Evolutionary conservation across 92 coral and sea anemone species (phyloP).

Genomic region (Phenganax marumi): DNA sequence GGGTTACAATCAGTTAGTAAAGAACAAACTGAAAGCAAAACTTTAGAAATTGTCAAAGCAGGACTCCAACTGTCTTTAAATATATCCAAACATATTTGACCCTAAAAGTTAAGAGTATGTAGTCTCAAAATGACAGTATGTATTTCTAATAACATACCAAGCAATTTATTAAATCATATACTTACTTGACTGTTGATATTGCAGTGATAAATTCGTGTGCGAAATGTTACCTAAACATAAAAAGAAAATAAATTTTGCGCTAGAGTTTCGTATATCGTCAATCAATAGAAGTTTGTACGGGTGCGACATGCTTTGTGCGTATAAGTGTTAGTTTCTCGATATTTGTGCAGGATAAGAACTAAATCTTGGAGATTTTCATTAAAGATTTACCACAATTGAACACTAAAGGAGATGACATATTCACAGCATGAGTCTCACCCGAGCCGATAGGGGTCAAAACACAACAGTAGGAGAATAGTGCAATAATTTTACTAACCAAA

Average conservation of each 20-base stretch:
- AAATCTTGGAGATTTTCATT: slow-evolving; percentile 28
- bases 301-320: neutral
- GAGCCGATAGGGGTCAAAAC: slow-evolving; percentile 13
- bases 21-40: slow-evolving; percentile 80
- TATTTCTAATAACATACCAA: neutral
- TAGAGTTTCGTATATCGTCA: too few species aligned
- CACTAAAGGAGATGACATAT: slow-evolving; percentile 36
- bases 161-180: neutral
- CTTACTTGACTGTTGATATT: slow-evolving; percentile 90
- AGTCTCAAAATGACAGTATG: neutral
- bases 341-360: neutral
- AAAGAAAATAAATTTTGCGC: neutral
- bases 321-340: neutral
- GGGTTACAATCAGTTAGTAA: slow-evolving; percentile 90
- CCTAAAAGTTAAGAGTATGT: slow-evolving; percentile 43
- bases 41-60: slow-evolving; percentile 81
- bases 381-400: slow-evolving; percentile 12
- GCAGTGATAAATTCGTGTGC: slow-evolving; percentile 92
- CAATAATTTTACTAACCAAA: neutral
- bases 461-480: neutral
- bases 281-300: too few species aligned
- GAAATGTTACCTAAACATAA: slow-evolving; percentile 72
- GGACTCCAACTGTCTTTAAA: slow-evolving; percentile 94
- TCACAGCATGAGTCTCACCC: slow-evolving; percentile 25
- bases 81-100: slow-evolving; percentile 80